phyloP scores from a whole-genome alignment of 2,113 vertebrate species.

The Limanda limanda region DNA sequence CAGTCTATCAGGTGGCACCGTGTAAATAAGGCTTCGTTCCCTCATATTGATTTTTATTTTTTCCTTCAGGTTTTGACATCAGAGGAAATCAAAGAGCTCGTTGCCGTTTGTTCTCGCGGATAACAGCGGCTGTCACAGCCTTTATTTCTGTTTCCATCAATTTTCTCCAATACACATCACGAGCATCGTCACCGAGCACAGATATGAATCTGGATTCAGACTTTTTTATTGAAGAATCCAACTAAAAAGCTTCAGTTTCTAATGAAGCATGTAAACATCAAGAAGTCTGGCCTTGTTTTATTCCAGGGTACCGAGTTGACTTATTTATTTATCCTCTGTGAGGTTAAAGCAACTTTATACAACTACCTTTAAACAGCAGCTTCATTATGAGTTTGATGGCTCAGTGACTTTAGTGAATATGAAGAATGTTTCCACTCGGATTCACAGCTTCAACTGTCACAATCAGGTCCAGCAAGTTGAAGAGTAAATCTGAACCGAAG shows the following conservation, averaged over 20 bases:
- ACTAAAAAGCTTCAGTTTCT: no score
- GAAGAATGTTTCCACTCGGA: no score
- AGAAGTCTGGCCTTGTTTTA: background rate
- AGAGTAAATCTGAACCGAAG: no score
- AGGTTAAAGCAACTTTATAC: no score
- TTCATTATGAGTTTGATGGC: background rate
- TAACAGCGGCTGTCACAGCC: slow-evolving; percentile 33
- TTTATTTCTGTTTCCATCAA: slow-evolving; percentile 40
- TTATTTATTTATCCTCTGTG: background rate
- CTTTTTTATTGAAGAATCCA: background rate
- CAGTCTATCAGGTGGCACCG: slow-evolving; percentile 66
- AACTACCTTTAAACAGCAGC: background rate
- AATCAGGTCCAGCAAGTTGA: no score
- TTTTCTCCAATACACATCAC: slow-evolving; percentile 34
- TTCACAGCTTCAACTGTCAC: no score
- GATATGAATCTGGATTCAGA: background rate
- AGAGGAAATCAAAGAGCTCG: slow-evolving; percentile 65
- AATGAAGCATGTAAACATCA: background rate
- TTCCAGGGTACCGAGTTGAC: slow-evolving; percentile 5
- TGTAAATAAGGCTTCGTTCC: slow-evolving; percentile 72
- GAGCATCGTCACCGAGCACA: background rate
- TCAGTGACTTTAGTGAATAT: no score
- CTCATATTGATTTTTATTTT: slow-evolving; percentile 71
- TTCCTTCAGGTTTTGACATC: slow-evolving; percentile 65
- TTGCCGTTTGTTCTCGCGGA: slow-evolving; percentile 40